A percentile compares a stretch with the other conserved stretches of the same genome.
Conservation (phyloP, 2,797 vertebrate genomes). For the Enteromius thamalakanensis region DNA sequence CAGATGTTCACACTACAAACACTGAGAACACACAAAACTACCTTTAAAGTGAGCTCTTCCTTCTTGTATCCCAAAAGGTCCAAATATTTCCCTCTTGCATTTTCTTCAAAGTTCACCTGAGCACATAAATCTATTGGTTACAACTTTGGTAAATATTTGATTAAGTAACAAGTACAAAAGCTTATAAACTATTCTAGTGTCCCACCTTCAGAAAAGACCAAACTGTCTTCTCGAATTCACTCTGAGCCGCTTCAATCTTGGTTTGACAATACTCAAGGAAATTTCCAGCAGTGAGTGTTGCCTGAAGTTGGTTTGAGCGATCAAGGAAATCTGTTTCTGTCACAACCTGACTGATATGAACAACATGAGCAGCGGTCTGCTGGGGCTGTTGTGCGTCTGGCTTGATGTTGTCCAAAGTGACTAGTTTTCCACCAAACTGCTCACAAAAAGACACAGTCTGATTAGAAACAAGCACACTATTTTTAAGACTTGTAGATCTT, state of each 20-base stretch:
- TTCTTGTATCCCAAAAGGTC: conserved; percentile 93
- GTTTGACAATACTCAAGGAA: conserved; percentile 89
- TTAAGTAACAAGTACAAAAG: not conserved
- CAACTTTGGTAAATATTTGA: not conserved
- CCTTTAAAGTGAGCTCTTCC: conserved; percentile 90
- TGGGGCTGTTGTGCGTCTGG: conserved; percentile 75
- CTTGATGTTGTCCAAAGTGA: conserved; percentile 85
- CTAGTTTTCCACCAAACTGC: conserved; percentile 95
- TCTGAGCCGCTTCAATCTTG: conserved; percentile 83
- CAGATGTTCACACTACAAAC: not conserved
- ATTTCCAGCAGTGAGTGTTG: conserved; percentile 81
- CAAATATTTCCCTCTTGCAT: conserved; percentile 89
- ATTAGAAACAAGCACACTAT: not conserved
- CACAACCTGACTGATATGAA: conserved; percentile 92
- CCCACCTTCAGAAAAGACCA: conserved; percentile 96
- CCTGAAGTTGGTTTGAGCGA: conserved; percentile 88
- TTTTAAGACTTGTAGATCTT: not conserved
- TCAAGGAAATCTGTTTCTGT: conserved; percentile 88
- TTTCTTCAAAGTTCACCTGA: conserved; percentile 94
- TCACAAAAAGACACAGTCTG: not conserved
- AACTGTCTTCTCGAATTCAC: conserved; percentile 89
- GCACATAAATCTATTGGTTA: conserved; percentile 44
- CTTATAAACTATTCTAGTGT: not conserved
- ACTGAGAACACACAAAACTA: conserved; percentile 63
- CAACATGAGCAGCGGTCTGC: conserved; percentile 69